These are phyloP conservation scores for Lycodopsis pacificus DNA, from an alignment of 2,797 vertebrate species.

Conservation along the genomic window DNA sequence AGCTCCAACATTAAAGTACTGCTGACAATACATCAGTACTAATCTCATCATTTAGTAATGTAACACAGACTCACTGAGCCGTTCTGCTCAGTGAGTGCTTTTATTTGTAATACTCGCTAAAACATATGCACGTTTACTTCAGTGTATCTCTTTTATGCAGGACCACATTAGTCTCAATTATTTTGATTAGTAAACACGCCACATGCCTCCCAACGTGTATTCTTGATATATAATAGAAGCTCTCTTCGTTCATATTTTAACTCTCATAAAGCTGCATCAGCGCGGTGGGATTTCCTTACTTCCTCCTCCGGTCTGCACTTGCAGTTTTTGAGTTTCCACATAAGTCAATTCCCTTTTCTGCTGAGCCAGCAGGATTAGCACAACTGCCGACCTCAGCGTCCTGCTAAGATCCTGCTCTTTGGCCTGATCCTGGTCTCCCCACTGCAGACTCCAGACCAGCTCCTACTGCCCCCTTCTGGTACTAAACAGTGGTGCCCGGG, in stretches of 20 bases:
- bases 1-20: neutral
- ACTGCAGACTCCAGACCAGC: constrained; percentile 19
- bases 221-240: too few relatives aligned
- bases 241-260: constrained; percentile 18
- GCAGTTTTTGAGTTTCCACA: constrained; percentile 45
- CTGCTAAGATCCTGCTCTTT: constrained; percentile 57
- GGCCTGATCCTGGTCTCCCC: constrained; percentile 44
- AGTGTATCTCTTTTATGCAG: neutral
- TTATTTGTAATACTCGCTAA: neutral
- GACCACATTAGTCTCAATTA: neutral
- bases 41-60: constrained; percentile 2
- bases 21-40: neutral
- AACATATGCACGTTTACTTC: neutral
- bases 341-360: constrained; percentile 58
- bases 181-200: constrained; percentile 2
- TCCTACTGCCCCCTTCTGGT: constrained; percentile 61
- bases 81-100: neutral
- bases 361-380: constrained; percentile 70
- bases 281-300: constrained; percentile 41
- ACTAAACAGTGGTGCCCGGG: constrained; percentile 10
- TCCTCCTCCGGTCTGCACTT: constrained; percentile 17
- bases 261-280: constrained; percentile 45
- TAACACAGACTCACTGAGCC: neutral
- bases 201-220: neutral
- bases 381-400: constrained; percentile 67